phyloP scores from a whole-genome alignment of 2,888 invertebrate genomes.

The Leptodirus hochenwartii region DNA sequence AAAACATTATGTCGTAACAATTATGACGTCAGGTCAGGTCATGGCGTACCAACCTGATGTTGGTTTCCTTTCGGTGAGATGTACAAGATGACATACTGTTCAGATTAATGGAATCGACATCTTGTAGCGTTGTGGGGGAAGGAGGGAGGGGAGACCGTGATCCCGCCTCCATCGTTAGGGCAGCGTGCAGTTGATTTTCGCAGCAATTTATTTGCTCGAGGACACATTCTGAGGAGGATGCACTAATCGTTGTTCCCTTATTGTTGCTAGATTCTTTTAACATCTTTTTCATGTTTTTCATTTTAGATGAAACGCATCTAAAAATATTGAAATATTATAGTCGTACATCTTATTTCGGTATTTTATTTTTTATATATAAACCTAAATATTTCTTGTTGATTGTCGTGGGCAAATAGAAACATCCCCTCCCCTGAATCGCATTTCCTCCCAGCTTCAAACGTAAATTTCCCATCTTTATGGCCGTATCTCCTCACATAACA shows the following conservation, averaged over 20 bases:
- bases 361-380: constrained; percentile 10
- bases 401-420: constrained; percentile 62
- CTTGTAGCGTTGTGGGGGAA: constrained; percentile 26
- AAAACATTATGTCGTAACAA: constrained; percentile 11
- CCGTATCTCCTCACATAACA: constrained; percentile 69
- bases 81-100: background rate
- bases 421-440: constrained; percentile 74
- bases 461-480: constrained; percentile 70
- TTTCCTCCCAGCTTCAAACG: constrained; percentile 75
- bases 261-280: constrained; percentile 24
- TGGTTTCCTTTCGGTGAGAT: constrained; percentile 20
- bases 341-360: background rate
- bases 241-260: too few relatives aligned
- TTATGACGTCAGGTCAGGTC: too few relatives aligned
- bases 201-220: constrained; percentile 51
- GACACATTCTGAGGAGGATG: constrained; percentile 34
- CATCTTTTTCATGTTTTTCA: constrained; percentile 75
- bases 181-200: constrained; percentile 57
- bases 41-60: constrained; percentile 22
- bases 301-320: constrained; percentile 62
- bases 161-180: constrained; percentile 60
- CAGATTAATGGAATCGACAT: constrained; percentile 23
- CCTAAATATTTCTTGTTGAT: constrained; percentile 59
- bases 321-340: constrained; percentile 16
- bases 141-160: constrained; percentile 65